These are phyloP conservation scores for Hyposoter dolosus DNA, from an alignment of 2,888 invertebrate species.

Conservation along the genomic window DNA sequence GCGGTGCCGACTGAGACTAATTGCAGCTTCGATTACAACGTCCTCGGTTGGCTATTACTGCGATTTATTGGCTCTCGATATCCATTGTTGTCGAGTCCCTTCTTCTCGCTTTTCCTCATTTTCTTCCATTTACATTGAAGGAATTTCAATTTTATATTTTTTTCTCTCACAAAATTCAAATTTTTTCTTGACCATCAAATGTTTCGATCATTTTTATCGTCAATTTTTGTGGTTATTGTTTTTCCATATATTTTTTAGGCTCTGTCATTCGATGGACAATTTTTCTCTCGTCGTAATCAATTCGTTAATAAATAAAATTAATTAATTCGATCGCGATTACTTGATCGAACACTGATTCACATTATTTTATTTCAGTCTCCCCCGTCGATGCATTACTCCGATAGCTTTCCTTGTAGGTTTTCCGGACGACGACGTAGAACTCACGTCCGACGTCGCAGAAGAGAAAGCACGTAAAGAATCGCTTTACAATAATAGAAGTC, in stretches of 20 bases:
- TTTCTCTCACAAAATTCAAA: neutral
- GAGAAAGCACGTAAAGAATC: slow-evolving; percentile 32
- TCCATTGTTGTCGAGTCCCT: slow-evolving; percentile 55
- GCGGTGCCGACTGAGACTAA: slow-evolving; percentile 79
- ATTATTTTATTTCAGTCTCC: neutral
- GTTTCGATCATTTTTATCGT: neutral
- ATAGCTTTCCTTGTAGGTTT: neutral
- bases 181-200: neutral
- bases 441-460: slow-evolving; percentile 28
- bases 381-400: neutral
- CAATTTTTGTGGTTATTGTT: neutral
- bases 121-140: neutral
- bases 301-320: neutral
- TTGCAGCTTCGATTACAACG: slow-evolving; percentile 78
- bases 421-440: slow-evolving; percentile 47
- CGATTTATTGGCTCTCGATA: slow-evolving; percentile 74
- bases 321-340: neutral
- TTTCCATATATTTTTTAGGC: neutral
- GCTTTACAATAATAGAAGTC: slow-evolving; percentile 54
- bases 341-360: neutral
- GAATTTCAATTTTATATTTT: neutral
- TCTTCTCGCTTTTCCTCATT: neutral
- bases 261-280: no score
- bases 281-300: neutral
- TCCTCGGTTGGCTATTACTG: slow-evolving; percentile 76